These are phyloP conservation scores for Poecilia gillii DNA, from an alignment of 2,797 vertebrate species.

Conservation along the genomic window DNA sequence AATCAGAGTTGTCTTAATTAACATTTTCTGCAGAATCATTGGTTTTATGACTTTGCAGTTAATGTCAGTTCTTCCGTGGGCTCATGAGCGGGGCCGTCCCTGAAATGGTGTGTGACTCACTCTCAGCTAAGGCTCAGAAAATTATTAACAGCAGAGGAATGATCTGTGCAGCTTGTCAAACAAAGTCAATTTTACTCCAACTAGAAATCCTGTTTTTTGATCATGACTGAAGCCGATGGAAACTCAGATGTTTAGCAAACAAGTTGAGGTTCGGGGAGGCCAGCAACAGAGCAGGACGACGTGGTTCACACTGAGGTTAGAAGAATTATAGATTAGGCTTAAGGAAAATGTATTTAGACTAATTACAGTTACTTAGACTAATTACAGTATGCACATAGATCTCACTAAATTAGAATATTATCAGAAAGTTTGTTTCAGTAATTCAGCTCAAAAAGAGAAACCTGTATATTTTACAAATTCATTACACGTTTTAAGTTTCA, in stretches of 20 bases:
- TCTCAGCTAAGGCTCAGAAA: background rate
- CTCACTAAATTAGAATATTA: too few species aligned
- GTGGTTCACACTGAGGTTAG: background rate
- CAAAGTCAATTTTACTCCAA: background rate
- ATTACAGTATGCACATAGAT: too few species aligned
- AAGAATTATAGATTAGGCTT: background rate
- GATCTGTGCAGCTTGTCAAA: background rate
- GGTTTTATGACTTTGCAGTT: background rate
- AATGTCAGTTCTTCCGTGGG: background rate
- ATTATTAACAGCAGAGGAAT: background rate
- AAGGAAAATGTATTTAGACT: background rate
- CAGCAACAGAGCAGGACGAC: background rate
- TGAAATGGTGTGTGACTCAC: conserved; percentile 1
- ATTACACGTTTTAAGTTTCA: too few species aligned
- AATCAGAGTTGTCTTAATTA: conserved; percentile 19
- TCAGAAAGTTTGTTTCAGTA: too few species aligned
- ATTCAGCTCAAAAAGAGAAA: too few species aligned
- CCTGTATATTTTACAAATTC: too few species aligned
- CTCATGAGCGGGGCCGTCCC: background rate
- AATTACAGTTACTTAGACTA: too few species aligned
- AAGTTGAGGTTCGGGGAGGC: background rate
- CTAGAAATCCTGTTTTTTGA: background rate
- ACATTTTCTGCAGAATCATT: conserved; percentile 19
- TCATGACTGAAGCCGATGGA: background rate
- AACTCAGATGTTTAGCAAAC: background rate